phyloP scores from a whole-genome alignment of 2,113 vertebrate genomes.

The Brevimyrus niger region DNA sequence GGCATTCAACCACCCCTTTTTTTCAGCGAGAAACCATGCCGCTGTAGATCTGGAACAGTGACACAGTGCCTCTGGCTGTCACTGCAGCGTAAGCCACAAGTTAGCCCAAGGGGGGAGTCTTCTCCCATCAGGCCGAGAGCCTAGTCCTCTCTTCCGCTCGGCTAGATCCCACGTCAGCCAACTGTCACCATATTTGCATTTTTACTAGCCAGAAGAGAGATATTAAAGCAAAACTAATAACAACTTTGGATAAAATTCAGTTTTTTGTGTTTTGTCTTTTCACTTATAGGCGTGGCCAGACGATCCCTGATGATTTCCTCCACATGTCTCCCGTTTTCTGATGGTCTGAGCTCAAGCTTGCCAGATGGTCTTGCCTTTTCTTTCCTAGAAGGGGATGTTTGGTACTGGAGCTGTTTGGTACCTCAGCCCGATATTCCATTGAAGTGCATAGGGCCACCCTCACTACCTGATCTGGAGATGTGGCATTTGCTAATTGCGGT shows the following conservation, averaged over 20 bases:
- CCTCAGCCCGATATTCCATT: not conserved
- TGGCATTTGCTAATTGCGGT: not conserved
- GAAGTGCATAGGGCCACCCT: not conserved
- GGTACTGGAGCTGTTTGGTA: not conserved
- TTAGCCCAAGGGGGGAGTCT: slow-evolving; percentile 45
- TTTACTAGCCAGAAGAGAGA: not conserved
- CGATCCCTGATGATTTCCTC: slow-evolving; percentile 15
- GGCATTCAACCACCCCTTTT: not conserved
- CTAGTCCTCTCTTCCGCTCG: not conserved
- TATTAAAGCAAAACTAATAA: not conserved
- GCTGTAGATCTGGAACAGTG: slow-evolving; percentile 42
- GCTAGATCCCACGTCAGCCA: not conserved
- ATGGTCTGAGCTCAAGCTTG: slow-evolving; percentile 10
- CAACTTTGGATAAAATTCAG: not conserved
- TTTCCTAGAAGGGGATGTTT: not conserved
- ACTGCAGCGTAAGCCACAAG: slow-evolving; percentile 50
- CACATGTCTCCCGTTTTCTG: slow-evolving; percentile 26
- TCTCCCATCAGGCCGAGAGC: slow-evolving; percentile 32
- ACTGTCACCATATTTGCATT: not conserved
- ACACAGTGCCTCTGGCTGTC: slow-evolving; percentile 49
- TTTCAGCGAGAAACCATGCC: not conserved
- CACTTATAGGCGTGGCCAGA: not conserved
- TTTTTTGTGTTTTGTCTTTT: not conserved
- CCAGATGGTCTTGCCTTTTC: slow-evolving; percentile 23
- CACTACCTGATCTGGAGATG: not conserved